Evolutionary conservation across 2,113 vertebrate species (phyloP).

Genomic region (Poeciliopsis prolifica): DNA sequence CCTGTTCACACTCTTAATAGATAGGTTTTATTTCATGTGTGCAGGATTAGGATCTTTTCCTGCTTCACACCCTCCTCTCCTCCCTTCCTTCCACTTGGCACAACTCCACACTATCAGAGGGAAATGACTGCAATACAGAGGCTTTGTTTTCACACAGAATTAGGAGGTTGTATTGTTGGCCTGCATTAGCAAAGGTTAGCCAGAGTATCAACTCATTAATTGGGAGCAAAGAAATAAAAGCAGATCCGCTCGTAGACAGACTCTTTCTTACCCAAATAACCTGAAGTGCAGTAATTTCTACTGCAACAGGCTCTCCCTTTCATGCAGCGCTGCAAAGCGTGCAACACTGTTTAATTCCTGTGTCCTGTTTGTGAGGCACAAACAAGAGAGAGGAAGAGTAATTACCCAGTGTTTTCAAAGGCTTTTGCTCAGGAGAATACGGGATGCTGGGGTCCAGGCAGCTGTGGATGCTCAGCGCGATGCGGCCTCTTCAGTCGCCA

Average conservation of each 20-base stretch:
- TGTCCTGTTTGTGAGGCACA: slow-evolving; percentile 49
- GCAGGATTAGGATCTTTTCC: slow-evolving; percentile 21
- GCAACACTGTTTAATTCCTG: slow-evolving; percentile 47
- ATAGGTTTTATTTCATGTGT: slow-evolving; percentile 17
- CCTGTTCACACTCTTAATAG: slow-evolving; percentile 37
- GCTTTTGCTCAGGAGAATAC: slow-evolving; percentile 30
- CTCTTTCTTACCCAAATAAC: slow-evolving; percentile 30
- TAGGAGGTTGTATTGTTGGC: neutral
- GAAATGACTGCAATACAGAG: slow-evolving; percentile 3
- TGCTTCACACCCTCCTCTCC: slow-evolving; percentile 7
- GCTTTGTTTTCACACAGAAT: slow-evolving; percentile 13
- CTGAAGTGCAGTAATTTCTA: slow-evolving; percentile 32
- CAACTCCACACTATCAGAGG: slow-evolving; percentile 11
- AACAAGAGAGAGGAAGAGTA: slow-evolving; percentile 39
- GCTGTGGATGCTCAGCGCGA: slow-evolving; percentile 18
- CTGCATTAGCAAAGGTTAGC: slow-evolving; percentile 33
- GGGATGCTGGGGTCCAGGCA: slow-evolving; percentile 18
- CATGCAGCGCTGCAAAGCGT: neutral
- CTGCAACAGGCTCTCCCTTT: slow-evolving; percentile 24
- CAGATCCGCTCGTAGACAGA: neutral
- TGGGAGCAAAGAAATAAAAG: slow-evolving; percentile 33
- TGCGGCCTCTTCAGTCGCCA: slow-evolving; percentile 13
- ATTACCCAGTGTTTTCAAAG: slow-evolving; percentile 48
- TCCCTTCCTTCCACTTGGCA: slow-evolving; percentile 47
- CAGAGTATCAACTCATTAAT: slow-evolving; percentile 36